Evolutionary conservation across 2,888 invertebrate species (phyloP).

Genomic region (Rapana venosa): DNA sequence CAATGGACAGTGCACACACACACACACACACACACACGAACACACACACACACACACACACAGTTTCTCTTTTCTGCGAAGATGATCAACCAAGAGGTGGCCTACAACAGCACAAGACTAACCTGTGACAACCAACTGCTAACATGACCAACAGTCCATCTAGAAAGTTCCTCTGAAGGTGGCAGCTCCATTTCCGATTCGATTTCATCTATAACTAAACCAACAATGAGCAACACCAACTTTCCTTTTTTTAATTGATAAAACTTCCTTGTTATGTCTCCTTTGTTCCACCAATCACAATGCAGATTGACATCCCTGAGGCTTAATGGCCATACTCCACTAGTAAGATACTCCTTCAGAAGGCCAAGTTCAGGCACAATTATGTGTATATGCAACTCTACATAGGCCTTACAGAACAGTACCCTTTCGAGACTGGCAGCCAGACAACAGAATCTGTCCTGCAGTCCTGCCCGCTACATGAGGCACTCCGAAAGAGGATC

Average conservation of each 20-base stretch:
- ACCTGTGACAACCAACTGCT: neutral
- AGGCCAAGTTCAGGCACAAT: neutral
- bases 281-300: neutral
- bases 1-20: too few relatives aligned
- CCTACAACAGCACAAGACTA: neutral
- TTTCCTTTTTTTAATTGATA: neutral
- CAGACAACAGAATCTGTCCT: too few relatives aligned
- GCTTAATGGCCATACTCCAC: neutral
- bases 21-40: neutral
- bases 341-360: neutral
- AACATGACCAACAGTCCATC: conserved; percentile 14
- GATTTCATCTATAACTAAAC: neutral
- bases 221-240: neutral
- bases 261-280: neutral
- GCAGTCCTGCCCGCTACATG: too few relatives aligned
- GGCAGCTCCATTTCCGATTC: neutral
- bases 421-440: too few relatives aligned
- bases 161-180: neutral
- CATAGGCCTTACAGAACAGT: too few relatives aligned
- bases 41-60: neutral
- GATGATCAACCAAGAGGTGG: neutral
- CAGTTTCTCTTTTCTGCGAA: neutral
- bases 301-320: neutral
- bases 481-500: too few relatives aligned
- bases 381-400: too few relatives aligned